Base-by-base conservation (phyloP, 1,140 invertebrate genomes). In the Diachasma alloeum region DNA sequence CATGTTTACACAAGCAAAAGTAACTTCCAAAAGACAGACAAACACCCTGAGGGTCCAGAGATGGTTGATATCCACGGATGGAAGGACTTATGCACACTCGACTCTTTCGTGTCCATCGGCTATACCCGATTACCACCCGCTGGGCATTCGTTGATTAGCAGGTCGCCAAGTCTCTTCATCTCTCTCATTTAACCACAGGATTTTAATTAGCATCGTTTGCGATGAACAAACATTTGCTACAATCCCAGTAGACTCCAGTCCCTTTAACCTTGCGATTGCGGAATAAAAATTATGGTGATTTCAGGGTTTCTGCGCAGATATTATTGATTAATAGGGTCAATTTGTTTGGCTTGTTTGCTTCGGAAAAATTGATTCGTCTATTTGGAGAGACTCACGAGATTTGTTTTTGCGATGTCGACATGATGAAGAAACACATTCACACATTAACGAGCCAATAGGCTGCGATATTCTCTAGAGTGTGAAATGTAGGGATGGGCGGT, bases 151-250 rank as follows among this genome's bases (percentile, higher is more conserved):
- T 77, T 77, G 76, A 77, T 77, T 74, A 73, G 66, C 69, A 15
- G 69, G 67, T 63, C 59, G 19, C 59, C 39, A 71, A 76, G 46
- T 72, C 74, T 69, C 37, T 53, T 46, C 36, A 46, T 71, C 39
- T 74, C 66, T 72, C 74, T 75, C 37, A 36, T 78, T 84, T 84
- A 81, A 82, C 83, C 84, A 79, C 81, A 75, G 83, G 85, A 89
- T 89, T 90, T 90, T 89, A 90, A 90, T 90, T 89, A 90, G 84
- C 82, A 73, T 79, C 80, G 87, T 90, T 90, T 89, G 79, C 87
- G 85, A 82, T 82, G 83, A 81, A 85, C 84, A 90, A 89, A 88
- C 86, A 88, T 80, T 74, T 77, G 81, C 78, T 81, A 81, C 76
- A 80, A 81, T 81, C 79, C 79, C 81, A 78, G 74, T 53, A 48